These are phyloP conservation scores for Heliconius erato DNA, from an alignment of 2,888 invertebrate genomes.

Conservation along the genomic window DNA sequence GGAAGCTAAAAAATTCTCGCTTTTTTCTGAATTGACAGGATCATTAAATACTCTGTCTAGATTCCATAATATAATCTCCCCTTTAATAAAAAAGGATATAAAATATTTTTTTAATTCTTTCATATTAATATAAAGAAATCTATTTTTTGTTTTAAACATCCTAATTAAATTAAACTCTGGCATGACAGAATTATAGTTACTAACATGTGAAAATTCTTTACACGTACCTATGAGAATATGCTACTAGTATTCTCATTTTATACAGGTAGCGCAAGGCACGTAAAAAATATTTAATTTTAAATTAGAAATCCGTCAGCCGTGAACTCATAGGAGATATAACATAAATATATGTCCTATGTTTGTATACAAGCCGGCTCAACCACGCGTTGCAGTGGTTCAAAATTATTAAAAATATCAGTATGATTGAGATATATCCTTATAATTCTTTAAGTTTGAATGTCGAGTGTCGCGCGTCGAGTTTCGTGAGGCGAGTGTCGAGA, in stretches of 20 bases:
- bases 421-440: background rate
- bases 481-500: no score
- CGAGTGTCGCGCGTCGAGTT: no score
- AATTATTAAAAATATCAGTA: background rate
- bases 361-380: no score
- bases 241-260: background rate
- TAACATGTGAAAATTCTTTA: no score
- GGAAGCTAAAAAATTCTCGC: no score
- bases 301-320: background rate
- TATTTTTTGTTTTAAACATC: no score
- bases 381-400: background rate
- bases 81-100: no score
- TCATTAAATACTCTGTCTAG: background rate
- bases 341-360: background rate
- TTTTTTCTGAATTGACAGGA: background rate
- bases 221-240: background rate
- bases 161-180: no score
- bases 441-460: no score
- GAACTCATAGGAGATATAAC: background rate
- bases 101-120: no score
- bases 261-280: background rate
- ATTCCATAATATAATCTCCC: background rate
- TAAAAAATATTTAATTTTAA: background rate
- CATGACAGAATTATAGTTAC: no score
- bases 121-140: no score